Conservation (phyloP, 2,797 vertebrate species). For the Tiaroga cobitis region DNA sequence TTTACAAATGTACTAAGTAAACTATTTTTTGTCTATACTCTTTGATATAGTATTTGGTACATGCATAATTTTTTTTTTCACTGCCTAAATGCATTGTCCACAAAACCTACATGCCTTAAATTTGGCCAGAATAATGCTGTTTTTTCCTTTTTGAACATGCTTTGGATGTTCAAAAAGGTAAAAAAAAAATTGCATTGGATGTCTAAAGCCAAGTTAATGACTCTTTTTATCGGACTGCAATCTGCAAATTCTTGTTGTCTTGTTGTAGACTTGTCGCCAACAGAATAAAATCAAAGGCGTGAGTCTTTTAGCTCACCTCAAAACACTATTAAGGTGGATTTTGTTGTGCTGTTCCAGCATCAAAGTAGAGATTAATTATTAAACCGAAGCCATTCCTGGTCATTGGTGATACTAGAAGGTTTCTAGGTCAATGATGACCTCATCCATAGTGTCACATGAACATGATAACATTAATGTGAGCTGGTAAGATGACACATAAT, state of each 20-base stretch:
- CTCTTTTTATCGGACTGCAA: neutral
- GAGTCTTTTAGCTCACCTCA: neutral
- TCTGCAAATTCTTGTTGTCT: neutral
- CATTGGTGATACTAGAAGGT: neutral
- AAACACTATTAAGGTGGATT: neutral
- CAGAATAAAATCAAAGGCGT: neutral
- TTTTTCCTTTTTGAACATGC: neutral
- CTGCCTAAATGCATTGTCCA: neutral
- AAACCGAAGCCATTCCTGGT: neutral
- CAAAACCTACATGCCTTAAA: neutral
- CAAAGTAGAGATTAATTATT: neutral
- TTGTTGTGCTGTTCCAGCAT: neutral
- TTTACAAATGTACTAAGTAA: too few species aligned
- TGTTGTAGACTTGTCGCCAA: neutral
- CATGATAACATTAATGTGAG: slow-evolving; percentile 54
- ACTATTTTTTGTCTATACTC: neutral
- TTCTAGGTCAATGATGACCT: slow-evolving; percentile 10
- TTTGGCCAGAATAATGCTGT: neutral
- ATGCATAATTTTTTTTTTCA: neutral
- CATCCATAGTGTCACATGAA: slow-evolving; percentile 42
- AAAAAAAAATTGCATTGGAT: neutral
- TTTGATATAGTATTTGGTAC: neutral
- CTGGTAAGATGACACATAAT: slow-evolving; percentile 39
- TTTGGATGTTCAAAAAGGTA: too few species aligned
- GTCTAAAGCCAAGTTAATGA: neutral